phyloP scores from a whole-genome alignment of 2,797 vertebrate species.

The Acestrorhynchus altus region DNA sequence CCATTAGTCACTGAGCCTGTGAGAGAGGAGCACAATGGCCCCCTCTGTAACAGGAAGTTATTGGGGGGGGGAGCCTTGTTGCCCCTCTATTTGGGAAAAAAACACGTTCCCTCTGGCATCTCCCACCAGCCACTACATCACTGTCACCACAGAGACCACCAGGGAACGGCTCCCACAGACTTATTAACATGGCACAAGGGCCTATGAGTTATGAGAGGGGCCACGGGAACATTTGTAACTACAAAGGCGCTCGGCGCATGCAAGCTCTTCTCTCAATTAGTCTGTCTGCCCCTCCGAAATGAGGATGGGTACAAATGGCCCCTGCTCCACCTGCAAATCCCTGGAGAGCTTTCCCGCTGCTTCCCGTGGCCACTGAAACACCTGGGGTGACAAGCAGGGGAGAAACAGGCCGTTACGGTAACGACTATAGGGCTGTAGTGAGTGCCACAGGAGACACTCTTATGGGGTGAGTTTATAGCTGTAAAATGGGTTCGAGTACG shows the following conservation, averaged over 20 bases:
- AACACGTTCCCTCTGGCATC: slow-evolving; percentile 76
- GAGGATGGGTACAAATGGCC: slow-evolving; percentile 74
- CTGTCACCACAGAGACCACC: slow-evolving; percentile 85
- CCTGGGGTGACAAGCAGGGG: no score
- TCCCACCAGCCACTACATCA: slow-evolving; percentile 86
- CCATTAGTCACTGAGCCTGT: slow-evolving; percentile 73
- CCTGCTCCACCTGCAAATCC: slow-evolving; percentile 58
- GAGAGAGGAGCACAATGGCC: slow-evolving; percentile 67
- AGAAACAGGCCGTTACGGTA: no score
- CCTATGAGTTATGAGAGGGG: slow-evolving; percentile 76
- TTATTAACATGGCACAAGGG: slow-evolving; percentile 65
- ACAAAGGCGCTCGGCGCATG: slow-evolving; percentile 55
- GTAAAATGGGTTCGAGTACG: no score
- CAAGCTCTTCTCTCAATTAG: slow-evolving; percentile 68
- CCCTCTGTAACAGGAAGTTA: slow-evolving; percentile 39
- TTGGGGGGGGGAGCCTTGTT: slow-evolving; percentile 14
- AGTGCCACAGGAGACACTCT: no score
- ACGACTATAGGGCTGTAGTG: no score
- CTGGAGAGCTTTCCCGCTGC: slow-evolving; percentile 62
- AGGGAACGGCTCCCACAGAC: slow-evolving; percentile 76
- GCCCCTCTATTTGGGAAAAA: slow-evolving; percentile 7
- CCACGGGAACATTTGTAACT: slow-evolving; percentile 52
- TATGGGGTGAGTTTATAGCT: no score
- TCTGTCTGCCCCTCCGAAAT: slow-evolving; percentile 66
- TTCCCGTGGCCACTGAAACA: background rate